Base-by-base conservation (phyloP, 2,797 vertebrate genomes). In the Varecia variegata region DNA sequence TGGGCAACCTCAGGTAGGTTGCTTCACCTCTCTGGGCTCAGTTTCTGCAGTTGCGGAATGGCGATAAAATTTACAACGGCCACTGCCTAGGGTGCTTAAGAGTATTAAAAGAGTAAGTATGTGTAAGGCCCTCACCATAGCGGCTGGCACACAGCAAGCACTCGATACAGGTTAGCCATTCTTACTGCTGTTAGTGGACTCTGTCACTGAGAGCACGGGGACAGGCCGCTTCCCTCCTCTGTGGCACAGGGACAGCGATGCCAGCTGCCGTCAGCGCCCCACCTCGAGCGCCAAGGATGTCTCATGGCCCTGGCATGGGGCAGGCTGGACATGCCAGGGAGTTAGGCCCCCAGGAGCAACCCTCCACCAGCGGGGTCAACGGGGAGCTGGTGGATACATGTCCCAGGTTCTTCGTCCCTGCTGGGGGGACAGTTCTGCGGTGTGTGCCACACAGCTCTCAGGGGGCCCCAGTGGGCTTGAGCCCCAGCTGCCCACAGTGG, bases 191-290 rank as follows among this genome's bases (percentile, higher is more conserved):
- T 12, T 3, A 5, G 32, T 0, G 18, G 43, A 10, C 30, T 27
- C 43, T 10, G 43, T 20, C 12, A 10, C 30, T 0, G 14, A 71
- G 32, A 45, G 6, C 2, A 1, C 0, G 2, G 2, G 23, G 84
- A 32, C 12, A 6, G 70, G n/a, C 21, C 1, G 4, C 76, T 15
- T 13, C 74, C n/a, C 58, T 80, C 18, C 23, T n/a, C 50, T 35
- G 0, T 2, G 43, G 12, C 40, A 4, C 0, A 1, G 58, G 45
- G 73, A 30, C 2, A 2, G 30, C 13, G 0, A 20, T 0, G 11
- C 17, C 23, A 47, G 77, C 73, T 8, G 1, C 2, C 2, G 14
- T 2, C 38, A 23, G 52, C 0, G 8, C 15, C 40, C 50, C 15
- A 25, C 45, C 56, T 1, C 0, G 11, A 25, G 38, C 13, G 3